A percentile compares a stretch with the other conserved stretches of the same genome.
phyloP scores from a whole-genome alignment of 35 echinoderm and acorn worm species.

The Ophiothrix spiculata region DNA sequence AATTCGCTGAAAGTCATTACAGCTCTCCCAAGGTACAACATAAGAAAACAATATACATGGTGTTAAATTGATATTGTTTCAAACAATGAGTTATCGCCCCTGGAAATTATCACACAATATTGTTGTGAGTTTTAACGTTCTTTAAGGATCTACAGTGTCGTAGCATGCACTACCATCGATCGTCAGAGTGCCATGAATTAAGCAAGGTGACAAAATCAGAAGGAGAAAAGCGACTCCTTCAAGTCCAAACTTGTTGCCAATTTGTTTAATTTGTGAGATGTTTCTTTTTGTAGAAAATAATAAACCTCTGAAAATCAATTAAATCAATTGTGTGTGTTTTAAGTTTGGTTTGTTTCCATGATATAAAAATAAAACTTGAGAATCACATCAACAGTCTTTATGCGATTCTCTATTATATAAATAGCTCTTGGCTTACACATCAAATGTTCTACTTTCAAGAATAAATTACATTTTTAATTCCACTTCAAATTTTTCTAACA shows the following conservation, averaged over 20 bases:
- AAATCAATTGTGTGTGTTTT: not conserved
- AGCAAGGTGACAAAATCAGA: not conserved
- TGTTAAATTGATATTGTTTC: no score
- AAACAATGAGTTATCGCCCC: no score
- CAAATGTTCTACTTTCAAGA: not conserved
- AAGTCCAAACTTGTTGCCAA: conserved; percentile 2
- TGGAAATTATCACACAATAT: no score
- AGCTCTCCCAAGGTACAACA: no score
- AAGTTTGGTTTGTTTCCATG: not conserved
- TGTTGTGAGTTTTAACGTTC: no score
- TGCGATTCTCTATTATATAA: not conserved
- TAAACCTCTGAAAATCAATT: not conserved
- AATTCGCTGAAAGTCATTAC: no score
- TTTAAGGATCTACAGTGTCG: no score
- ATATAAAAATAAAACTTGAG: not conserved
- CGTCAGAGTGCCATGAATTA: not conserved
- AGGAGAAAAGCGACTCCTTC: not conserved
- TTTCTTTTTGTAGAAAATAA: not conserved
- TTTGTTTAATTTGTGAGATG: not conserved
- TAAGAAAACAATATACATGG: no score
- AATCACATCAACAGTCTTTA: not conserved
- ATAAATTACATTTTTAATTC: not conserved
- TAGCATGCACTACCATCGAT: not conserved
- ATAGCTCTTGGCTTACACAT: not conserved
- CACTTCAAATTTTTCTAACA: not conserved